Base-by-base conservation (phyloP, 2,888 invertebrate species). In the Hirtodrosophila alboralis region DNA sequence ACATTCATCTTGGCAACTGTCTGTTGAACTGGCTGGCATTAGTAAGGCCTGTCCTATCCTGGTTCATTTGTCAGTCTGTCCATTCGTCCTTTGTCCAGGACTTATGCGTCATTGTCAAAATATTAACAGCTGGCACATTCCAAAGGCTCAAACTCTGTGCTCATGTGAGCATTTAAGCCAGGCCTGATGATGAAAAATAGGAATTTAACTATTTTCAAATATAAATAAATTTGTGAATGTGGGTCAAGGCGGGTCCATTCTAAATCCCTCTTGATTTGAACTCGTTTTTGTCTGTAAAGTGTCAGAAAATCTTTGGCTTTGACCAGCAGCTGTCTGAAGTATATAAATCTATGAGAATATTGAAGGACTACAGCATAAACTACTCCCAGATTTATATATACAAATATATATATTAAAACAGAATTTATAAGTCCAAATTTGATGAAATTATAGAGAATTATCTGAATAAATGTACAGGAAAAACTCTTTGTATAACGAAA, bases 41-140 rank as follows among this genome's bases (percentile, higher is more conserved):
- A 72, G 73, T 49, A 59, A 45, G 52, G 49, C 44, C 62, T 21
- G 18, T 14, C 27, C n/a, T n/a, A n/a, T n/a, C n/a, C 38, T 16
- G 21, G 53, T 44, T 52, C 4, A 6, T 8, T n/a, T n/a, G n/a
- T n/a, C n/a, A n/a, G n/a, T n/a, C 53, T 18, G 28, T 7, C 28
- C 26, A 14, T 16, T 33, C 40, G 65, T 65, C 63, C 53, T 53
- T 41, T 59, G 76, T 81, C 72, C 63, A 45, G 67, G 69, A 84
- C 84, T 84, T 75, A 65, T 80, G 86, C 84, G 70, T 80, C 84
- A 86, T 80, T 84, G 84, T 80, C 86, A 76, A 80, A 80, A 80
- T 84, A 86, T 80, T 84, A 80, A 80, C 84, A 80, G 77, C 86
- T 80, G 80, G 70, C 81, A 76, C 77, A 86, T 66, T 77, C 74